These are phyloP conservation scores for Cyprinodon diabolis DNA, from an alignment of 2,797 vertebrate species.

Conservation along the genomic window DNA sequence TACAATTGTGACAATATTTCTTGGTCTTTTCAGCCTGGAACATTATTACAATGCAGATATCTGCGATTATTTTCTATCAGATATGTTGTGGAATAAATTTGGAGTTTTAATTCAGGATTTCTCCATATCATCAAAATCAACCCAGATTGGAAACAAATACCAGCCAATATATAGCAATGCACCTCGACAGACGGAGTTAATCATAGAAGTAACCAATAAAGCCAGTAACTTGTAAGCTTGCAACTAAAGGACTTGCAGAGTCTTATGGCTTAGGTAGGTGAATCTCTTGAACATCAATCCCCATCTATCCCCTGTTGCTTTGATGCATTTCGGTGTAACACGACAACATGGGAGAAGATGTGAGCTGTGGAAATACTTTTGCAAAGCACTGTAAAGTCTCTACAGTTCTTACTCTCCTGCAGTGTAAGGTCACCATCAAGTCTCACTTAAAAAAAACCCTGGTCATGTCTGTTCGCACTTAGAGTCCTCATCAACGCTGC, in stretches of 20 bases:
- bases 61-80: neutral
- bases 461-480: constrained; percentile 22
- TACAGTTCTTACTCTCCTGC: constrained; percentile 24
- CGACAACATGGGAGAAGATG: neutral
- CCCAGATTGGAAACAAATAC: neutral
- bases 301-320: too few relatives aligned
- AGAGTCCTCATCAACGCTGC: constrained; percentile 33
- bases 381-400: neutral
- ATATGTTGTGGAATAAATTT: neutral
- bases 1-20: neutral
- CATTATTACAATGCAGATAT: neutral
- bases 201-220: neutral
- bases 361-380: neutral
- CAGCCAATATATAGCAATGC: neutral
- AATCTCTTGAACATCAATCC: neutral
- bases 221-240: too few relatives aligned
- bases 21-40: neutral
- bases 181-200: neutral
- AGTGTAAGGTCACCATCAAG: constrained; percentile 19
- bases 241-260: too few relatives aligned
- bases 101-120: neutral
- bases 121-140: neutral
- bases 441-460: constrained; percentile 11
- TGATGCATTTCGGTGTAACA: neutral
- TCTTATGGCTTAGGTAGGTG: neutral